A percentile compares a stretch with the other conserved stretches of the same genome.
Evolutionary conservation across 2,113 vertebrate species (phyloP).

Genomic region (Sterna hirundo): DNA sequence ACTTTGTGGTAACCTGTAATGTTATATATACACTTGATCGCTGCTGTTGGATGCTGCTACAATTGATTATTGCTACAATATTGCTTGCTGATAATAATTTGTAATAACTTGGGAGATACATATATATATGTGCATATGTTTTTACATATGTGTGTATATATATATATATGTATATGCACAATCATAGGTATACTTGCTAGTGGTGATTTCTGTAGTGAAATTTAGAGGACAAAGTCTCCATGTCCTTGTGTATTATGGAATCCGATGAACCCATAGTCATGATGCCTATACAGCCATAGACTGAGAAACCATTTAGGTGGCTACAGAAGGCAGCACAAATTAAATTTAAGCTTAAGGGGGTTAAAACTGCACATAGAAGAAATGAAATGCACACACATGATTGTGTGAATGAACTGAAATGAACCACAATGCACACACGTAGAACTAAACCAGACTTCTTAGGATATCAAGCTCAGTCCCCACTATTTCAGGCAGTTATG

Average conservation of each 20-base stretch:
- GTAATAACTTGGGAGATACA: neutral
- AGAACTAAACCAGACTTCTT: neutral
- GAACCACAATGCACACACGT: neutral
- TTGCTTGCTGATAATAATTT: neutral
- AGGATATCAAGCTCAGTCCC: neutral
- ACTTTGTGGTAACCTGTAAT: neutral
- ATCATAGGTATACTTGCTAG: neutral
- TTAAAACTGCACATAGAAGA: neutral
- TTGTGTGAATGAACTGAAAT: neutral
- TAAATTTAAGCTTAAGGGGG: neutral
- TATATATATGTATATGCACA: neutral
- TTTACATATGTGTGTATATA: no score
- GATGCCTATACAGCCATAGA: neutral
- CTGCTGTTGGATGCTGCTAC: neutral
- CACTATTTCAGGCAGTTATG: neutral
- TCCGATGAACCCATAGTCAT: neutral
- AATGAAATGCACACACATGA: neutral
- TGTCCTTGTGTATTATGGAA: neutral
- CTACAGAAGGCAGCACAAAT: neutral
- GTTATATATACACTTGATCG: neutral
- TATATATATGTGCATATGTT: no score
- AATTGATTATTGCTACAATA: neutral
- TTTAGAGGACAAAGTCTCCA: neutral
- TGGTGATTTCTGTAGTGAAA: neutral
- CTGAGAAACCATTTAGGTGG: neutral